These are phyloP conservation scores for Tineola bisselliella DNA, from an alignment of 2,888 invertebrate species.

Conservation along the genomic window DNA sequence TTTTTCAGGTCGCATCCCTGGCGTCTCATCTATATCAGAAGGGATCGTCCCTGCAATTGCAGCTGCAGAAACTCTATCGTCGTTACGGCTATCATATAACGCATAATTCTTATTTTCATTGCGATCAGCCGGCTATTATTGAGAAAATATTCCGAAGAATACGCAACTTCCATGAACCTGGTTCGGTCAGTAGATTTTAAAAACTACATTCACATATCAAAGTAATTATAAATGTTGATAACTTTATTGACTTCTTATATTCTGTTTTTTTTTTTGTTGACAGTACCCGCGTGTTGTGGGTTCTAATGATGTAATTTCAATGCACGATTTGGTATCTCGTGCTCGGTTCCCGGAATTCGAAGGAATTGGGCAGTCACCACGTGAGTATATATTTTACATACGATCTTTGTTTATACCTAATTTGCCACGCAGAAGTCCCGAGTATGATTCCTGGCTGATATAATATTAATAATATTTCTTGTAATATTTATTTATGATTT, in stretches of 20 bases:
- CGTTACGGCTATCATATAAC: conserved; percentile 91
- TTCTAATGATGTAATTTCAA: conserved; percentile 70
- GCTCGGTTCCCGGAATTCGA: conserved; percentile 37
- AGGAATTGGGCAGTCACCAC: neutral
- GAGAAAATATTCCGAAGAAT: conserved; percentile 82
- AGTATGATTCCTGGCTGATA: too few relatives aligned
- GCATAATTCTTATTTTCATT: conserved; percentile 89
- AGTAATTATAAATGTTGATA: too few relatives aligned
- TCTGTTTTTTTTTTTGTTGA: conserved; percentile 26
- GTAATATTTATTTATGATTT: too few relatives aligned
- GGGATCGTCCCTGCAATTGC: conserved; percentile 65
- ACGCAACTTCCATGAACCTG: conserved; percentile 72
- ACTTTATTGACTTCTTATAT: too few relatives aligned
- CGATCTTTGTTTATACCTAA: too few relatives aligned
- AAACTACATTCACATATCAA: conserved; percentile 13
- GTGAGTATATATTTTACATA: neutral
- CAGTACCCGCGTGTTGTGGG: conserved; percentile 78
- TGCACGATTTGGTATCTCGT: conserved; percentile 90
- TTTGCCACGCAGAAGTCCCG: too few relatives aligned
- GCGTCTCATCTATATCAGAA: conserved; percentile 70
- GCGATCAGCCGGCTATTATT: conserved; percentile 77
- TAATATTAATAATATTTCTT: too few relatives aligned
- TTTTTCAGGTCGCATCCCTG: conserved; percentile 43
- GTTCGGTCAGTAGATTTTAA: too few relatives aligned
- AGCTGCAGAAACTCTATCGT: conserved; percentile 80